Evolutionary conservation across 2,888 invertebrate genomes (phyloP), one percentile per base, ranked within the genome.

Genomic region (Heliconius sara): DNA sequence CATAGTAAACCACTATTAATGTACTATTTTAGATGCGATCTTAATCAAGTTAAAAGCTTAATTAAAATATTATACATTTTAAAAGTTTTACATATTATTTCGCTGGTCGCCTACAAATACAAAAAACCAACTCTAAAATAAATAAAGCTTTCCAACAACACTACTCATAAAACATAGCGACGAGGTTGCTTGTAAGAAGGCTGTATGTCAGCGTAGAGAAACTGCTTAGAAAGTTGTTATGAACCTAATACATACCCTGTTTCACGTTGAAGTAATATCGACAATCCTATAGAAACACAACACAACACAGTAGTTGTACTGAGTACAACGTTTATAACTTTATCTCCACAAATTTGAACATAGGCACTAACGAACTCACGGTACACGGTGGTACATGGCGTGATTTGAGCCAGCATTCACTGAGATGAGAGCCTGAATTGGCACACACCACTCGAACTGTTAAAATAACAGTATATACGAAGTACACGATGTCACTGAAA

Each of bases 351-450:
- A 91, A 91, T 93, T 93, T 91, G 89, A 93, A 94, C 95, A 94
- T 93, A 89, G 89, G 87, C 94, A 94, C 94, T 92, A 92, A 92
- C 92, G 92, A 92, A 91, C 91, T 91, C 89, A 90, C 91, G 89
- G 88, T 89, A 90, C 91, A 90, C 91, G 84, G 89, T 87, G 90
- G 90, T 91, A 89, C 91, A 92, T 90, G 91, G 91, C 92, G 93
- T 91, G 92, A 93, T 93, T 92, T 91, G 90, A 91, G 84, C 87
- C 89, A 87, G 89, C 93, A 92, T 92, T 92, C 93, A 91, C 92
- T 88, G 87, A 87, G 87, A 89, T 87, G 89, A 90, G 92, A 91
- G 90, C 91, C 91, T 92, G 87, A 90, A 89, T 88, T 85, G 83
- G 82, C 85, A 84, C 85, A 84, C 83, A 87, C 85, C 82, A 84